Conservation (phyloP, 2,888 invertebrate species). For the Didymodactylos carnosus region DNA sequence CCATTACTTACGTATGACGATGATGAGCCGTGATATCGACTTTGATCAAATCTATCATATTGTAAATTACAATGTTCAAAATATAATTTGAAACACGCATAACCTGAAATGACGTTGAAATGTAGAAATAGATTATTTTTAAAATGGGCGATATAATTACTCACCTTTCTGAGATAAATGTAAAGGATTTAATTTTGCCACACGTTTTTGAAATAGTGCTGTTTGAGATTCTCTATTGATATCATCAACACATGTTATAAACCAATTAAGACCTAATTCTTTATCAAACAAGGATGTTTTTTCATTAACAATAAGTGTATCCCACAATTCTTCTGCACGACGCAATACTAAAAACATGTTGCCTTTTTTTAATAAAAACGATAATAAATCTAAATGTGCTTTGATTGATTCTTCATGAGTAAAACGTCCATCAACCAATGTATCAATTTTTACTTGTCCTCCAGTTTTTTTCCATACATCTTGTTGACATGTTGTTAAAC, state of each 20-base stretch:
- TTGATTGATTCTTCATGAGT: slow-evolving; percentile 34
- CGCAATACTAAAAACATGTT: slow-evolving; percentile 36
- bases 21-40: not conserved
- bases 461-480: slow-evolving; percentile 4
- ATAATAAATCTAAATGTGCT: slow-evolving; percentile 35
- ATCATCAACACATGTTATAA: slow-evolving; percentile 34
- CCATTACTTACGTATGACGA: not conserved
- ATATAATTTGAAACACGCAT: slow-evolving; percentile 35
- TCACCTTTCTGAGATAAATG: slow-evolving; percentile 32
- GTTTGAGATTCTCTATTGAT: slow-evolving; percentile 35
- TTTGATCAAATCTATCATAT: slow-evolving; percentile 15
- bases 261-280: slow-evolving; percentile 38
- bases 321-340: slow-evolving; percentile 37
- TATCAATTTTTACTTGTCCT: slow-evolving; percentile 23
- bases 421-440: slow-evolving; percentile 34
- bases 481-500: not conserved
- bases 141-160: slow-evolving; percentile 1
- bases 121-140: not conserved
- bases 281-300: slow-evolving; percentile 35
- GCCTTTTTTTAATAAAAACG: slow-evolving; percentile 37
- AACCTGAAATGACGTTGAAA: slow-evolving; percentile 21
- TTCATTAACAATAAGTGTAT: slow-evolving; percentile 32
- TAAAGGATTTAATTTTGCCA: slow-evolving; percentile 33
- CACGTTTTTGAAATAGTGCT: slow-evolving; percentile 36
- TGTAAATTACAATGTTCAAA: slow-evolving; percentile 5